Evolutionary conservation across 2,113 vertebrate genomes (phyloP).

Genomic region (Erythrocebus patas): DNA sequence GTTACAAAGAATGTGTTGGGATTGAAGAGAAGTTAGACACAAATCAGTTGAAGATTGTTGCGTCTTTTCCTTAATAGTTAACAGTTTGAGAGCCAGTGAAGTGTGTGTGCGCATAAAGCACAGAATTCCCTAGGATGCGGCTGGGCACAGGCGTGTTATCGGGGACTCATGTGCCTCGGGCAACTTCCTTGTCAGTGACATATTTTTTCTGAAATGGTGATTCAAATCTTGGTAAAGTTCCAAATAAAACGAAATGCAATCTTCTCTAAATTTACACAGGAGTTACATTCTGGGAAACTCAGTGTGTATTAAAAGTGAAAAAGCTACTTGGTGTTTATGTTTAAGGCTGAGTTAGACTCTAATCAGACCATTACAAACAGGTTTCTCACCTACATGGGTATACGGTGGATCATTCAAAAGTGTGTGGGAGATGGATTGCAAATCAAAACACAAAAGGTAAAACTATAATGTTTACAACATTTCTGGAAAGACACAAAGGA

Average conservation of each 20-base stretch:
- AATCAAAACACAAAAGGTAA: not conserved
- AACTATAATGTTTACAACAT: not conserved
- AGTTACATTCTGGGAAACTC: slow-evolving; percentile 17
- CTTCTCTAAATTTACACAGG: slow-evolving; percentile 40
- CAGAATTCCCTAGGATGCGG: not conserved
- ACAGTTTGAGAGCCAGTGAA: not conserved
- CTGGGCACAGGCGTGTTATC: not conserved
- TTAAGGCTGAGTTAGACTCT: not conserved
- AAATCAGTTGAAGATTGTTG: not conserved
- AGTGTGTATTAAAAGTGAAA: not conserved
- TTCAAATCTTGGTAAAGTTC: not conserved
- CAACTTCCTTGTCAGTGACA: not conserved
- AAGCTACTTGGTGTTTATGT: not conserved
- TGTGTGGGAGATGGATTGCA: not conserved
- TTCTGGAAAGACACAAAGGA: not conserved
- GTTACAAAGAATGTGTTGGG: not conserved
- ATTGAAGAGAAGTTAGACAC: not conserved
- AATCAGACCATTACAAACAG: not conserved
- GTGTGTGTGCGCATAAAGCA: not conserved
- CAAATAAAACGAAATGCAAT: slow-evolving; percentile 9
- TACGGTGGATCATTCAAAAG: not conserved
- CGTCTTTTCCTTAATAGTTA: not conserved
- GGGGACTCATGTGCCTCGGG: not conserved
- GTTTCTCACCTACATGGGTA: not conserved
- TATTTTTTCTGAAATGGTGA: not conserved